These are phyloP conservation scores for Lochmaea crataegi DNA, from an alignment of 2,888 invertebrate species.

Conservation along the genomic window DNA sequence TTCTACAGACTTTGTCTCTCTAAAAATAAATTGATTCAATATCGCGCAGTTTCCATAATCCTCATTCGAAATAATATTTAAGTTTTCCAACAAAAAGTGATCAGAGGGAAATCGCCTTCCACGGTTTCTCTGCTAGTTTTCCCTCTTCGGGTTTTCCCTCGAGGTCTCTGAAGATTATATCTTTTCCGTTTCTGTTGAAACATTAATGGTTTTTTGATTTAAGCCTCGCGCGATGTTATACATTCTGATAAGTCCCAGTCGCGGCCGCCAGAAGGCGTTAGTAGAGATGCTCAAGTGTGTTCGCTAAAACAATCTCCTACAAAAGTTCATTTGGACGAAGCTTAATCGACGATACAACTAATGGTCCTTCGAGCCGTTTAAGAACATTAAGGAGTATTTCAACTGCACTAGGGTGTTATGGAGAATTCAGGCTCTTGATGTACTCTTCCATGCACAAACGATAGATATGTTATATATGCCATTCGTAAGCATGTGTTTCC, in stretches of 20 bases:
- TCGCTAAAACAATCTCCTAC: slow-evolving; percentile 39
- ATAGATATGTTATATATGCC: too few species aligned
- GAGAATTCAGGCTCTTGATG: too few species aligned
- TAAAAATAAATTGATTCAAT: slow-evolving; percentile 38
- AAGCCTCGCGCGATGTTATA: slow-evolving; percentile 57
- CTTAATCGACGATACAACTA: slow-evolving; percentile 41
- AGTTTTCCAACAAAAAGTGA: slow-evolving; percentile 36
- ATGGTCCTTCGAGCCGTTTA: slow-evolving; percentile 37
- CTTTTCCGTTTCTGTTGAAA: slow-evolving; percentile 56
- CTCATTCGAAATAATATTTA: slow-evolving; percentile 39
- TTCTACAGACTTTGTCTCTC: slow-evolving; percentile 29
- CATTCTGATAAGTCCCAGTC: slow-evolving; percentile 55
- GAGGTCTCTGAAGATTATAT: slow-evolving; percentile 55
- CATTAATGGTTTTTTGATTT: slow-evolving; percentile 61
- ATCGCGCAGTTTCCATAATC: slow-evolving; percentile 38
- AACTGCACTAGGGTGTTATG: background rate
- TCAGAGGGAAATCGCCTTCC: slow-evolving; percentile 43
- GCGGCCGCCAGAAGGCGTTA: slow-evolving; percentile 27
- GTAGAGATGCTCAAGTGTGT: slow-evolving; percentile 13
- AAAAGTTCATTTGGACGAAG: slow-evolving; percentile 42
- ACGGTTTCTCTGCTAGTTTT: slow-evolving; percentile 43
- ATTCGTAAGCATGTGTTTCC: too few species aligned
- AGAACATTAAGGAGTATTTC: background rate
- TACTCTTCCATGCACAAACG: too few species aligned
- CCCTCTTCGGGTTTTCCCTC: slow-evolving; percentile 44